Conservation (phyloP, 2,797 vertebrate genomes). For the Chrosomus eos region DNA sequence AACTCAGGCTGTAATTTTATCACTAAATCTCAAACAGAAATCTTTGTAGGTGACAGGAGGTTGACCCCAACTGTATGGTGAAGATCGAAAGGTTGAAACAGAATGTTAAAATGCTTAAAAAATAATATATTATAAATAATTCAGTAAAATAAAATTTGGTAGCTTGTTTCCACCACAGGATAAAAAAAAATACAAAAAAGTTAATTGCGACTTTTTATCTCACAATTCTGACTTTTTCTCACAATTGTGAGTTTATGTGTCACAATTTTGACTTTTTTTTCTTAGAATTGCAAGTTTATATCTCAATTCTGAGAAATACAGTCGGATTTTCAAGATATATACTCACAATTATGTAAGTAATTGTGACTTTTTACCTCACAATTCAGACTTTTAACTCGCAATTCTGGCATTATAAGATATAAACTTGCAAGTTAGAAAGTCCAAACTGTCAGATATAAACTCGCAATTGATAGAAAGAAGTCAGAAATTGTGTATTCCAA, state of each 20-base stretch:
- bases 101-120: not conserved
- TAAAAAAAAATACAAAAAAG: no score
- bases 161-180: not conserved
- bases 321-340: not conserved
- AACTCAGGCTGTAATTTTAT: conserved; percentile 7
- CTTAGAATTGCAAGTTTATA: not conserved
- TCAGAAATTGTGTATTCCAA: not conserved
- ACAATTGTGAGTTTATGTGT: no score
- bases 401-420: not conserved
- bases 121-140: not conserved
- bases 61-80: not conserved
- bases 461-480: not conserved
- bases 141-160: not conserved
- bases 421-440: not conserved
- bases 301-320: not conserved
- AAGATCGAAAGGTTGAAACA: not conserved
- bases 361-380: not conserved
- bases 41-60: not conserved
- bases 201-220: not conserved
- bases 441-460: not conserved
- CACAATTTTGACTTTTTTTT: not conserved
- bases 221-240: not conserved
- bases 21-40: conserved; percentile 11
- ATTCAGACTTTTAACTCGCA: no score
- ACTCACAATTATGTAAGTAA: not conserved